Evolutionary conservation across 2,888 invertebrate species (phyloP), one percentile per base, ranked within the genome.

Genomic region (Pelosia muscerda): DNA sequence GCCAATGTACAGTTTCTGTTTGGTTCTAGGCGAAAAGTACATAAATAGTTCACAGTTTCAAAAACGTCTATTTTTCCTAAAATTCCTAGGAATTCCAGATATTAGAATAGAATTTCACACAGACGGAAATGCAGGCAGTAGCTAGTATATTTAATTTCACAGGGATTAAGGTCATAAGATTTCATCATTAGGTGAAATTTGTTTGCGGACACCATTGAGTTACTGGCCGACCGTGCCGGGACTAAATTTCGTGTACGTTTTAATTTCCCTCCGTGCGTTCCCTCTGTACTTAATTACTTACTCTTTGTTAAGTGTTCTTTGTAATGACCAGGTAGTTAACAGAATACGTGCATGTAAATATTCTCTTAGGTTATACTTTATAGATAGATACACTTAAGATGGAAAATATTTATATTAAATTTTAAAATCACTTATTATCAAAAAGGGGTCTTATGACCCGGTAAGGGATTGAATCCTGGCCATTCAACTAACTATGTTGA

Each of bases 211-310:
- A 15, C 55, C 70, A 64, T 63, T 25, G 23, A 65, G 63, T 63
- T 66, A 55, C 64, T 55, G 53, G 49, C 9, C 42, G 26, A 22
- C 34, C 58, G 53, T 28, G 63, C 42, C 23, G 54, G 64, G 64
- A 42, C 57, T 61, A 68, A 68, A 55, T 65, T 67, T 61, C 53
- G 26, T 49, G 68, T 68, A 69, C 63, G 57, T 19, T 69, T 66
- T 69, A 66, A 66, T 66, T 66, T 68, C 65, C 63, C 63, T 63
- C 22, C n/a, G 65, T 68, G 59, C 68, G 54, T 53, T 66, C 56
- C 59, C 63, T 65, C 42, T 63, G 23, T 62, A 56, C 38, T 38
- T 63, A 68, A 71, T 68, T 60, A 65, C 42, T 68, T 65, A 65
- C n/a, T 62, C 65, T 63, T 58, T 59, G 67, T 54, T 28, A 49